Percentiles rank a stretch among this genome's conserved stretches.
These are phyloP conservation scores for Aphis gossypii DNA, from an alignment of 1,140 invertebrate species.

Conservation along the genomic window DNA sequence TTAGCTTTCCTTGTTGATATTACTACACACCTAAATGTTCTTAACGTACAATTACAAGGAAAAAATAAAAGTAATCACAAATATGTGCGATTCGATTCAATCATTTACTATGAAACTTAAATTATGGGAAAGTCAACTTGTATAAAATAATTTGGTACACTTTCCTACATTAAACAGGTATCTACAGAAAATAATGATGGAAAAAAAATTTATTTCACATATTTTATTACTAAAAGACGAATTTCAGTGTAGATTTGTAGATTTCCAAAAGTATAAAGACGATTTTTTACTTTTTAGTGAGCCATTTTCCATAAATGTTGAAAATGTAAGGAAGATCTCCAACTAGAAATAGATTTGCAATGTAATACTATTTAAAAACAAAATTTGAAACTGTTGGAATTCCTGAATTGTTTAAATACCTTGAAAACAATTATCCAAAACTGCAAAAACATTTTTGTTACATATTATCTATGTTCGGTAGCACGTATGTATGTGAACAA, in stretches of 20 bases:
- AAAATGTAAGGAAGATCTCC: background rate
- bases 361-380: background rate
- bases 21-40: background rate
- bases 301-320: background rate
- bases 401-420: background rate
- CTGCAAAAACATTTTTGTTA: background rate
- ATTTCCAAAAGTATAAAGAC: background rate
- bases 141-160: background rate
- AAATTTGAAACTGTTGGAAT: background rate
- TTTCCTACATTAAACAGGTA: conserved; percentile 23
- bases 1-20: conserved; percentile 6
- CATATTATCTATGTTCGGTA: background rate
- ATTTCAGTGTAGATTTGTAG: background rate
- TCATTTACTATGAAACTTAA: background rate
- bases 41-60: conserved; percentile 7
- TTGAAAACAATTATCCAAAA: background rate
- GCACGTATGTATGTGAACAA: background rate
- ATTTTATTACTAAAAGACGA: conserved; percentile 29
- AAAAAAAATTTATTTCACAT: background rate
- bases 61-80: background rate
- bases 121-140: conserved; percentile 14
- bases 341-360: background rate
- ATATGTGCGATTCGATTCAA: background rate
- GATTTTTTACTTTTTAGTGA: background rate
- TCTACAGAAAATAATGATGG: background rate